Evolutionary conservation across 2,888 invertebrate genomes (phyloP).

Genomic region (Icerya purchasi): DNA sequence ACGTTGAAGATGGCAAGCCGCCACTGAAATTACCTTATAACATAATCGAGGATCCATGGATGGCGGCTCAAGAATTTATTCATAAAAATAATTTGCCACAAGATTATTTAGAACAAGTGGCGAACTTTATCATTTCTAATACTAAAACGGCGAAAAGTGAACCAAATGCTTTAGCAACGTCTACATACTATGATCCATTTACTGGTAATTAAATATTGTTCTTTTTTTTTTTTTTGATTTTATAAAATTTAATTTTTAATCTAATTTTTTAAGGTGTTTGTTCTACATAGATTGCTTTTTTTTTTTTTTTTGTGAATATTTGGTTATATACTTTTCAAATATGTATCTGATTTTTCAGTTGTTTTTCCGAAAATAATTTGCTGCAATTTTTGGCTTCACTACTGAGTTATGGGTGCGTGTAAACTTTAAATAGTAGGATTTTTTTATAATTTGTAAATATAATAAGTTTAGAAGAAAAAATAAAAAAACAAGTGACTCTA

Average conservation of each 20-base stretch:
- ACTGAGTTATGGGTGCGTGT: no score
- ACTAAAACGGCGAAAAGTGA: constrained; percentile 28
- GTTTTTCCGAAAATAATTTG: no score
- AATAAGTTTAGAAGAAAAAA: no score
- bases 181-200: constrained; percentile 32
- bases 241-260: no score
- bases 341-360: no score
- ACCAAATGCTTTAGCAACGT: constrained; percentile 3
- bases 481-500: no score
- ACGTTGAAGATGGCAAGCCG: constrained; percentile 73
- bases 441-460: no score
- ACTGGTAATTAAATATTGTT: constrained; percentile 28
- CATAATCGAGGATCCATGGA: constrained; percentile 74
- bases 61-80: constrained; percentile 73
- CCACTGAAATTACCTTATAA: constrained; percentile 82
- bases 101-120: constrained; percentile 66
- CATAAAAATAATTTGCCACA: constrained; percentile 64
- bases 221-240: not conserved
- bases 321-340: no score
- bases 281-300: constrained; percentile 5
- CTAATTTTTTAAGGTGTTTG: no score
- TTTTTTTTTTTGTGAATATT: no score
- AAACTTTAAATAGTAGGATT: no score
- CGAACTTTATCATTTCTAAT: constrained; percentile 76
- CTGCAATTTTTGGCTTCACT: no score